Base-by-base conservation (phyloP, 2,113 vertebrate species). In the Myotis davidii region DNA sequence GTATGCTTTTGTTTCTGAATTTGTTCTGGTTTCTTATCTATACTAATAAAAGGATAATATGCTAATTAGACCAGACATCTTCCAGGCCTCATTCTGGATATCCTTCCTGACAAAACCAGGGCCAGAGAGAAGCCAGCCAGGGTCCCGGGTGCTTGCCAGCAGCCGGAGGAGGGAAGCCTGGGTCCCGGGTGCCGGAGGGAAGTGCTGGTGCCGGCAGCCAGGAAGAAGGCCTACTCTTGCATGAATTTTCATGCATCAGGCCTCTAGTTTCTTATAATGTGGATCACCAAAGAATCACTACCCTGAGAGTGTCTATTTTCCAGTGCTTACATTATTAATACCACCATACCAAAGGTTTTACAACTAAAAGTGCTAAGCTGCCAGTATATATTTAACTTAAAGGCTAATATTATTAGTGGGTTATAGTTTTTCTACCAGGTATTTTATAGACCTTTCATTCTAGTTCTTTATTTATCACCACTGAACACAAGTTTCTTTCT, bases 401-500 rank as follows among this genome's bases (percentile, higher is more conserved):
- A 61, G 56, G 11, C 32, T 50, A 87, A 18, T 29, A 10, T 52
- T 76, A 48, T 54, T 70, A 52, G 23, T 20, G 85, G 25, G 34
- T 6, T 88, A 16, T 64, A 45, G 6, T 64, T 94, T 93, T 85
- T 48, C 37, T 67, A 34, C 16, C n/a, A 54, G 32, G 6, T 16
- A 12, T 67, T 91, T 79, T 48, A 34, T 76, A 67, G 72, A 83
- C 12, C 52, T 77, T 90, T 69, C 67, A 78, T 82, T 59, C 29
- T 18, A 90, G 29, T 37, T 52, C 69, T 74, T 69, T 85, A 8
- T 92, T 90, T 92, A 70, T 93, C 56, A 56, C 42, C 77, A 34
- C 25, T 78, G 90, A 92, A 91, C 25, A 64, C 34, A 88, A 87
- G 39, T 34, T 73, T 82, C 34, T 74, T 96, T 93, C 77, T 81